Evolutionary conservation across 1,140 invertebrate genomes (phyloP).

Genomic region (Macrostomum lignano): DNA sequence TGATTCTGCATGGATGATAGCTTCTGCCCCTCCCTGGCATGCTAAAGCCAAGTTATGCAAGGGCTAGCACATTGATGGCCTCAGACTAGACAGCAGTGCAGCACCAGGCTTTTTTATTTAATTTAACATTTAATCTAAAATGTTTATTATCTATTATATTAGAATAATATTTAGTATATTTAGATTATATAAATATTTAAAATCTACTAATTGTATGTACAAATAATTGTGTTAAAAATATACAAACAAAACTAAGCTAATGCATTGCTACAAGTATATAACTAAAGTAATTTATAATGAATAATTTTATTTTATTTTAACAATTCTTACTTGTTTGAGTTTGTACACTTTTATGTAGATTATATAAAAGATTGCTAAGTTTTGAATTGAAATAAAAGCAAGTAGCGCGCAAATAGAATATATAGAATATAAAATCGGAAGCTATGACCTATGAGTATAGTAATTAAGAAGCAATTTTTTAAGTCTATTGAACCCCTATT

Average conservation of each 20-base stretch:
- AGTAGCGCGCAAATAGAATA: neutral
- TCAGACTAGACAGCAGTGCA: too few relatives aligned
- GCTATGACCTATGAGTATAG: neutral
- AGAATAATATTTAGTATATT: neutral
- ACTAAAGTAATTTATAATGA: neutral
- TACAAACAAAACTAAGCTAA: neutral
- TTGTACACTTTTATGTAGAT: neutral
- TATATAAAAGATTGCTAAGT: neutral
- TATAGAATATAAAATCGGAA: neutral
- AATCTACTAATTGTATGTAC: neutral
- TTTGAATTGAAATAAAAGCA: slow-evolving; percentile 1
- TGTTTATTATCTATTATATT: slow-evolving; percentile 1
- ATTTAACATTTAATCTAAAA: neutral
- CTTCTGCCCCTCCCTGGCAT: too few relatives aligned
- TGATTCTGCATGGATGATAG: too few relatives aligned
- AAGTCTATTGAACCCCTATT: too few relatives aligned
- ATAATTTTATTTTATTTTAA: neutral
- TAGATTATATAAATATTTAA: neutral
- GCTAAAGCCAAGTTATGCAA: too few relatives aligned
- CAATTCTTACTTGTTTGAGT: neutral
- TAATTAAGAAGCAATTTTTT: neutral
- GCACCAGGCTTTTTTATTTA: neutral
- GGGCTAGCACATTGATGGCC: too few relatives aligned
- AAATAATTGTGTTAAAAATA: neutral
- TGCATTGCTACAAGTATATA: neutral